Base-by-base conservation (phyloP, 2,888 invertebrate genomes). In the Allygus modestus region DNA sequence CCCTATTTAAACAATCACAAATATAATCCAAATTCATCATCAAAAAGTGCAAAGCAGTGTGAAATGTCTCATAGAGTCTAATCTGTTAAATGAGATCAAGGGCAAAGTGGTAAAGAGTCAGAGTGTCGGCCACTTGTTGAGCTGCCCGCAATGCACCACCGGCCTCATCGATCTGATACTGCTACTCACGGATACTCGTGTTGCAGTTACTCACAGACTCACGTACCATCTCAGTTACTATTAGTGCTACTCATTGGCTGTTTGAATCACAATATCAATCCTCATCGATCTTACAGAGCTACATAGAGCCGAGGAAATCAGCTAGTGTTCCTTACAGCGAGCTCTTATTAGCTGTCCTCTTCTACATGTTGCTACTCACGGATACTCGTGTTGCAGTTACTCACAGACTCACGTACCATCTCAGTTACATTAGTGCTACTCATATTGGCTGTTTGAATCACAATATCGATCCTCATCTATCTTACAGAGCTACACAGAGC, bases 61-160 rank as follows among this genome's bases (percentile, higher is more conserved):
- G 20, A 51, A 54, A 5, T 17, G 46, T 46, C 46, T 46, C 54
- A 54, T 15, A 23, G n/a, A 65, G n/a, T 28, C 15, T 65, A 58
- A 65, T 65, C 31, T 65, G 28, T 65, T 65, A 28, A 54, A 28
- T 65, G 65, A 65, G 65, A 65, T 65, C 65, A 65, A 65, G 54
- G 54, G 23, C 54, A 54, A n/a, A 54, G 65, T 31, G 31, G 58
- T 65, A 15, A 65, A 28, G 37, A 69, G 69, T 69, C 31, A 28
- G 71, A 71, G 71, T 28, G 41, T 0, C 51, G 26, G 77, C 1
- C 77, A 77, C 77, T 77, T 77, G 77, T 77, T 77, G 77, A 77
- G 51, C 77, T 20, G 77, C 46, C 77, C 46, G 77, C 77, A 77
- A 77, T 77, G 77, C 77, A 77, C 77, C 77, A 77, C 77, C 73